Conservation (phyloP, 2,113 vertebrate genomes). For the human (Homo sapiens) region DNA sequence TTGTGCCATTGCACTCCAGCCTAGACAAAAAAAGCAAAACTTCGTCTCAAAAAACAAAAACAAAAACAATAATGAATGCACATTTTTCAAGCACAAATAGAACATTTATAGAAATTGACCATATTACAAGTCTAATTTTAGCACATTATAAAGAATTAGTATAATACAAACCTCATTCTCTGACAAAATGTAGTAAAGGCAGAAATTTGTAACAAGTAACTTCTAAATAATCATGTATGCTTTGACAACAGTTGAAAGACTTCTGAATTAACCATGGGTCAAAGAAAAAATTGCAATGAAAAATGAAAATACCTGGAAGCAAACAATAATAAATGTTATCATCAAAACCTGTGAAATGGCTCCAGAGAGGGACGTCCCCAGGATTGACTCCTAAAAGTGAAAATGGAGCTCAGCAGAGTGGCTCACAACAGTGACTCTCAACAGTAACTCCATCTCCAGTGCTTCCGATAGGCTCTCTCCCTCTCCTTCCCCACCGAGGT, state of each 20-base stretch:
- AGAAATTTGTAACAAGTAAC: neutral
- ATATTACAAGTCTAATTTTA: neutral
- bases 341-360: neutral
- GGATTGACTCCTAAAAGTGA: neutral
- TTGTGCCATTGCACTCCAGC: no score
- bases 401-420: no score
- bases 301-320: neutral
- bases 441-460: neutral
- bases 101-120: neutral
- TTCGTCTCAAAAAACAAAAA: no score
- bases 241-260: neutral
- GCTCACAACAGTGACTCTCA: neutral
- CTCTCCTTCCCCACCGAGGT: fast-evolving
- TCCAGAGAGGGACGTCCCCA: neutral
- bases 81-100: neutral
- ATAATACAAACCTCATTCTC: neutral
- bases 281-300: neutral
- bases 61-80: neutral
- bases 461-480: fast-evolving
- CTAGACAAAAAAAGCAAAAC: no score
- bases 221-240: neutral
- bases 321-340: neutral
- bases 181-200: neutral
- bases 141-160: neutral
- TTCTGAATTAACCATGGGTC: neutral